Base-by-base conservation (phyloP, 2,888 invertebrate genomes). In the Chaetogeoica ovagalla region DNA sequence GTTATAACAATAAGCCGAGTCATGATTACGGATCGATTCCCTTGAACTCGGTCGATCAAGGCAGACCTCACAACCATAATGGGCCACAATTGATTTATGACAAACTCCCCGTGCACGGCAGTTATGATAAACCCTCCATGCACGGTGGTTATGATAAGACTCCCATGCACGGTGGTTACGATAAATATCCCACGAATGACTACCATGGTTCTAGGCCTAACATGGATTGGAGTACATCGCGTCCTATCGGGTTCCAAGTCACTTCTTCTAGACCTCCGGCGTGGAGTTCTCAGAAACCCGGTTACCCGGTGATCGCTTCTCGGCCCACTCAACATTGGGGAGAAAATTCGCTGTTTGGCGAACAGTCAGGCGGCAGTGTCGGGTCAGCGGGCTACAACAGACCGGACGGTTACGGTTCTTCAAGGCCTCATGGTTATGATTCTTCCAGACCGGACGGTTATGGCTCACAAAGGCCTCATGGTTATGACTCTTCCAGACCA, bases 241-340 rank as follows among this genome's bases (percentile, higher is more conserved):
- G 71, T 23, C 79, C 79, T 7, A 37, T 43, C 21, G 55, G 39
- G 0, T 79, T 57, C 6, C 63, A 65, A 23, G 70, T 60, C 13
- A 70, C 77, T 6, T 21, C 77, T 13, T 19, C 62, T 0, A 39
- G 63, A 21, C 79, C 79, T 0, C 23, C 23, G 1, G 8, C 30
- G 4, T 57, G 66, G 63, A 43, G 30, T 30, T 39, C 63, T n/a
- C 79, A 57, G 39, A 71, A 43, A 71, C 79, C 70, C 5, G n/a
- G 59, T 43, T 63, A 57, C 21, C 70, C 63, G 6, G n/a, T n/a
- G 11, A 59, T 75, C 0, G 63, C 79, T 43, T 79, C 79, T 37
- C 19, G 79, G 11, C 79, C 79, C 13, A 70, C 63, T 43, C 79
- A 79, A 13, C 69, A 79, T 23, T 79, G 79, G 79, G 79, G 79